Conservation (phyloP, 2,888 invertebrate genomes). For the Uloborus plumipes region DNA sequence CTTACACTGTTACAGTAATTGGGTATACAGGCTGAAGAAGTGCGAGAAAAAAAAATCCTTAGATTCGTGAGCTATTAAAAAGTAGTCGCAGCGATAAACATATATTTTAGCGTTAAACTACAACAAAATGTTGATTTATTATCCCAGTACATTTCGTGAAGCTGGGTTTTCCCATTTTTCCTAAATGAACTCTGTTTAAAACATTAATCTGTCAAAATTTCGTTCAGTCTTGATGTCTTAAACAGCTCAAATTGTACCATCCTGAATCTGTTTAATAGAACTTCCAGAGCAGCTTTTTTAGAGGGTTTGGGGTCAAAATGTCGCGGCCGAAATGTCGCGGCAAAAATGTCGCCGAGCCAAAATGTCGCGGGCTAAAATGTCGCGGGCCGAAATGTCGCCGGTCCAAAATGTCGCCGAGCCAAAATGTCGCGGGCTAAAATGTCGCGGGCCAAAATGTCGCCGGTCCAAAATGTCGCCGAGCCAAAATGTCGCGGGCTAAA, state of each 20-base stretch:
- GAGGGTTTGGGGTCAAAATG: too few relatives aligned
- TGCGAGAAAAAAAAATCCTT: not conserved
- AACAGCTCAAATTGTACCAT: constrained; percentile 24
- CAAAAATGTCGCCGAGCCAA: too few relatives aligned
- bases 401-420: too few relatives aligned
- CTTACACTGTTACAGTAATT: constrained; percentile 27
- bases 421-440: too few relatives aligned
- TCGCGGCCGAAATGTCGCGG: too few relatives aligned
- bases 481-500: too few relatives aligned
- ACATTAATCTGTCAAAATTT: constrained; percentile 30
- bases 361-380: too few relatives aligned
- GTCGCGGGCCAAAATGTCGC: too few relatives aligned
- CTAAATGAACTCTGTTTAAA: not conserved
- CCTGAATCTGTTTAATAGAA: too few relatives aligned
- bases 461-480: too few relatives aligned
- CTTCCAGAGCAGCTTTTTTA: too few relatives aligned
- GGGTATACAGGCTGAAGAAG: constrained; percentile 5
- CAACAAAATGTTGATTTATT: constrained; percentile 52
- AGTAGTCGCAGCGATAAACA: constrained; percentile 39
- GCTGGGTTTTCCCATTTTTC: constrained; percentile 29
- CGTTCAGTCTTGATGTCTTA: constrained; percentile 42
- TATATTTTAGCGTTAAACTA: constrained; percentile 29
- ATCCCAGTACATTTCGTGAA: constrained; percentile 3
- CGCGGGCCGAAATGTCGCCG: too few relatives aligned
- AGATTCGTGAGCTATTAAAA: constrained; percentile 48